Evolutionary conservation across 2,888 invertebrate species (phyloP).

Genomic region (Drosophila demipolita): DNA sequence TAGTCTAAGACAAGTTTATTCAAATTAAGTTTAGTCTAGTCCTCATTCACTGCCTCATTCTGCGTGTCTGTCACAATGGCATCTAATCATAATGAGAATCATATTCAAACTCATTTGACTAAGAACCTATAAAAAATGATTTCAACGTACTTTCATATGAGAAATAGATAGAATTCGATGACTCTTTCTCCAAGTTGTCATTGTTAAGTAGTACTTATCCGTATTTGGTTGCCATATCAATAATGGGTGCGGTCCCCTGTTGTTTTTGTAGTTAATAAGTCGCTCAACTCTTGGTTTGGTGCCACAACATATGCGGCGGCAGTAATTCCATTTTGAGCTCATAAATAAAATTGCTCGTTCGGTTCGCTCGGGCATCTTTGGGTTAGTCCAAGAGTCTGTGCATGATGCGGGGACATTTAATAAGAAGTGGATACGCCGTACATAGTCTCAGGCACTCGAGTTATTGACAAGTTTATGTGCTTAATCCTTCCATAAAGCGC

Average conservation of each 20-base stretch:
- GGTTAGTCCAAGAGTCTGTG: constrained; percentile 64
- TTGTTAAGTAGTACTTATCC: constrained; percentile 23
- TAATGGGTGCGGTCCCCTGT: constrained; percentile 45
- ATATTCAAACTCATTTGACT: constrained; percentile 20
- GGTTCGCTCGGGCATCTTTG: constrained; percentile 24
- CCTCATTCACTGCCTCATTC: not conserved
- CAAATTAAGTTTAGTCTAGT: not conserved
- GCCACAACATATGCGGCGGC: constrained; percentile 66
- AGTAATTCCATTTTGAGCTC: constrained; percentile 71
- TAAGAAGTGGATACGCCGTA: constrained; percentile 56
- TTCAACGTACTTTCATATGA: constrained; percentile 29
- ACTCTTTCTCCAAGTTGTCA: constrained; percentile 3
- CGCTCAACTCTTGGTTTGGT: constrained; percentile 49
- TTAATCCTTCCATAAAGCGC: constrained; percentile 83
- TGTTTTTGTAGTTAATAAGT: constrained; percentile 74
- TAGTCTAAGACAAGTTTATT: not conserved
- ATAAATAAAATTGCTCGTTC: constrained; percentile 71
- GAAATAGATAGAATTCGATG: constrained; percentile 30
- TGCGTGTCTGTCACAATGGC: not conserved
- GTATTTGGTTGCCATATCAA: constrained; percentile 58
- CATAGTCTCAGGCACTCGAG: constrained; percentile 74
- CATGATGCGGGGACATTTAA: constrained; percentile 73
- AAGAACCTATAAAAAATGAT: constrained; percentile 34
- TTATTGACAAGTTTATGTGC: constrained; percentile 83
- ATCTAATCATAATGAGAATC: constrained; percentile 28